Percentiles rank a stretch among this genome's conserved stretches.
Conservation (phyloP, 2,888 invertebrate species). For the Lasioglossum pauxillum region DNA sequence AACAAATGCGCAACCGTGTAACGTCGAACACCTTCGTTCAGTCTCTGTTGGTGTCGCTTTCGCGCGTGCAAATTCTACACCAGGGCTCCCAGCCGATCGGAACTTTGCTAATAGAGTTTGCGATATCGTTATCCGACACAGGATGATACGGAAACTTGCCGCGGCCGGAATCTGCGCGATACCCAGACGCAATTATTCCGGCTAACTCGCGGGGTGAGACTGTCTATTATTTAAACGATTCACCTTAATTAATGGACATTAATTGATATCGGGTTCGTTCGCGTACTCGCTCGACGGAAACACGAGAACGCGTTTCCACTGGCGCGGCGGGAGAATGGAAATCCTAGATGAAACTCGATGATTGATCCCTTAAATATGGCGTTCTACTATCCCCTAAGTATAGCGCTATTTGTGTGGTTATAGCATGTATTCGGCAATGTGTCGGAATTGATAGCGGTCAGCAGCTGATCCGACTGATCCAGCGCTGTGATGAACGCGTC, state of each 20-base stretch:
- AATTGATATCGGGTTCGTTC: not conserved
- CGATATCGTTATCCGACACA: conserved; percentile 4
- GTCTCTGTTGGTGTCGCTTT: not conserved
- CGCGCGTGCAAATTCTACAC: not conserved
- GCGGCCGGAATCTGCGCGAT: not conserved
- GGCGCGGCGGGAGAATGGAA: not conserved
- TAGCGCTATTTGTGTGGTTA: not conserved
- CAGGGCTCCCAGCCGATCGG: not conserved
- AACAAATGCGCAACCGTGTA: conserved; percentile 12
- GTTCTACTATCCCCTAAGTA: not conserved
- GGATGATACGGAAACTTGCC: conserved; percentile 8
- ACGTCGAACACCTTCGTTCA: not conserved
- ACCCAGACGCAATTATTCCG: conserved; percentile 10
- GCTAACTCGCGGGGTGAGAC: not conserved
- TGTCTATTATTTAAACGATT: not conserved
- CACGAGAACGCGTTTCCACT: not conserved
- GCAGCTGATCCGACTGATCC: too few species aligned
- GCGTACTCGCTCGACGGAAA: not conserved
- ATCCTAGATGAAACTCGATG: conserved; percentile 1
- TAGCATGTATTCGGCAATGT: not conserved
- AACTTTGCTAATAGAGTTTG: conserved; percentile 17
- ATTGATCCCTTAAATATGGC: not conserved
- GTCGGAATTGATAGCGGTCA: not conserved
- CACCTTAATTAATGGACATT: conserved; percentile 8
- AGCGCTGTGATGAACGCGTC: too few species aligned